phyloP scores from a whole-genome alignment of 2,113 vertebrate species.

The Cnemophilus loriae region DNA sequence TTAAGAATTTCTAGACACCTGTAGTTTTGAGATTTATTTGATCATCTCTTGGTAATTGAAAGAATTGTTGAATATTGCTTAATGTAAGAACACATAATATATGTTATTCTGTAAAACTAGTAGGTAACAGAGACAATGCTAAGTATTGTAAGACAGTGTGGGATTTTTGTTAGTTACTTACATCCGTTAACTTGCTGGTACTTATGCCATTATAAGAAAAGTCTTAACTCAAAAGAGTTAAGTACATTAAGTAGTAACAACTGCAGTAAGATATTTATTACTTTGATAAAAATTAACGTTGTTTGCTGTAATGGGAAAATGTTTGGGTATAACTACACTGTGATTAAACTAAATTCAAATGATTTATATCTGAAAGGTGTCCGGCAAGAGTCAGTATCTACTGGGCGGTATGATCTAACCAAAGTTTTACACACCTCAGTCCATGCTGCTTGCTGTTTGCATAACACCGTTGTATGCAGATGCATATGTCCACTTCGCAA shows the following conservation, averaged over 20 bases:
- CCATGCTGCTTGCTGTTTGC: constrained; percentile 85
- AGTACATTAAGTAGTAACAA: background rate
- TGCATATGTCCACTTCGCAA: constrained; percentile 60
- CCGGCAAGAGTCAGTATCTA: constrained; percentile 93
- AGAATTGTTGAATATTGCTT: background rate
- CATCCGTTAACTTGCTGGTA: background rate
- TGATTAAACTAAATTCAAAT: constrained; percentile 80
- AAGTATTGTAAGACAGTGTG: background rate
- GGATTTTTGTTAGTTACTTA: background rate
- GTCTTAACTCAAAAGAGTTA: background rate
- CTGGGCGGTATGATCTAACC: constrained; percentile 92
- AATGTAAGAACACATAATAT: background rate
- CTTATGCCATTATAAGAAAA: background rate
- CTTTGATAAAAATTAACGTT: constrained; percentile 49
- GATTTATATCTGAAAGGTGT: constrained; percentile 98
- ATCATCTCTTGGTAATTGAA: background rate
- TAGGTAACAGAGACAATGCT: background rate
- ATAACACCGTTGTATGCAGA: constrained; percentile 69
- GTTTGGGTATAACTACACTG: constrained; percentile 58
- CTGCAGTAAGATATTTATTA: constrained; percentile 31
- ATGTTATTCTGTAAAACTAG: background rate
- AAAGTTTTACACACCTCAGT: constrained; percentile 78
- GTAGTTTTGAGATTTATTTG: background rate
- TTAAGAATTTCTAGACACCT: background rate
- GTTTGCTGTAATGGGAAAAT: constrained; percentile 64